Percentiles rank a stretch among this genome's conserved stretches.
These are phyloP conservation scores for Tachystola acroxantha DNA, from an alignment of 2,888 invertebrate genomes.

Conservation along the genomic window DNA sequence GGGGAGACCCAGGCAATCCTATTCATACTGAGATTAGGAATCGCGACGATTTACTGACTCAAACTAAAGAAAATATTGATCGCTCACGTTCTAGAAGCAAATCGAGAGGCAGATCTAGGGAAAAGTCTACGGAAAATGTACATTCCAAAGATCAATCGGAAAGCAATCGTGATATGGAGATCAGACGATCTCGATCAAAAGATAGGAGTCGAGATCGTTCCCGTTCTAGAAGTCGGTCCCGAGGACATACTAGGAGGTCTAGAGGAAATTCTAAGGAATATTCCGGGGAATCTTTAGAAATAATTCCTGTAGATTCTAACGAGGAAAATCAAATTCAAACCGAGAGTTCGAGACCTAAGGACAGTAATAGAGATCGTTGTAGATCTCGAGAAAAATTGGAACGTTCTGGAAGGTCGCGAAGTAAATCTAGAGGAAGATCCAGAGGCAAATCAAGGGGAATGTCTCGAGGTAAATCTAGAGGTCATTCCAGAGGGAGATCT, in stretches of 20 bases:
- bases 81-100: conserved; percentile 7
- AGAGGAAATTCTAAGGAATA: conserved; percentile 8
- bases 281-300: neutral
- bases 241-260: conserved; percentile 8
- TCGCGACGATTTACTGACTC: no score
- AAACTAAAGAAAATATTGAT: no score
- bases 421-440: conserved; percentile 9
- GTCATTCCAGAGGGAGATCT: conserved; percentile 13
- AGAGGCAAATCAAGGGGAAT: conserved; percentile 2
- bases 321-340: conserved; percentile 6
- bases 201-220: conserved; percentile 2
- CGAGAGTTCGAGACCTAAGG: neutral
- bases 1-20: neutral
- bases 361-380: neutral
- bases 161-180: neutral
- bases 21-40: no score
- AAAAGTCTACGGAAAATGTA: neutral
- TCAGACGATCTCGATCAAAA: neutral
- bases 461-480: neutral
- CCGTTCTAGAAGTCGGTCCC: conserved; percentile 2
- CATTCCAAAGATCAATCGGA: neutral
- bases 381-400: conserved; percentile 1
- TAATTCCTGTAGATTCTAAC: neutral
- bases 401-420: conserved; percentile 6
- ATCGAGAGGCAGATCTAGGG: conserved; percentile 5